Evolutionary conservation across 2,113 vertebrate species (phyloP).

Genomic region (Rhinopomastus cyanomelas): DNA sequence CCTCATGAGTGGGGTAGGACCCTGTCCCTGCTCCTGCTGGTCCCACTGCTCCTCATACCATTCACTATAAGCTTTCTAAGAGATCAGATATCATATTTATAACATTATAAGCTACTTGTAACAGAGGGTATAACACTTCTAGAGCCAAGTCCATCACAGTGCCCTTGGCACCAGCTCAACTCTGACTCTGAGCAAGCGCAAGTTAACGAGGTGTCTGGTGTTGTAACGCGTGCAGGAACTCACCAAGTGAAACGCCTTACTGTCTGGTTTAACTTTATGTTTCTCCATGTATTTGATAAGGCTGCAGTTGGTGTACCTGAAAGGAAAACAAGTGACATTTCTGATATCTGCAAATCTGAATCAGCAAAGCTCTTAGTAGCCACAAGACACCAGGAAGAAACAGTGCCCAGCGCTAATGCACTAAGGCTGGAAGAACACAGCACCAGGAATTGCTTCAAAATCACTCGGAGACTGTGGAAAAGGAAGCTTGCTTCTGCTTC

Average conservation of each 20-base stretch:
- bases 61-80: too few relatives aligned
- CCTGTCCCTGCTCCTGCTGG: too few relatives aligned
- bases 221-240: slow-evolving; percentile 52
- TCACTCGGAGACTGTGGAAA: neutral
- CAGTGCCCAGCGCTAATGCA: neutral
- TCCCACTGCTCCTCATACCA: too few relatives aligned
- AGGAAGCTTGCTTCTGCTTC: neutral
- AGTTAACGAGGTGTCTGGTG: neutral
- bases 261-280: slow-evolving; percentile 99
- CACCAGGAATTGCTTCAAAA: neutral
- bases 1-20: too few relatives aligned
- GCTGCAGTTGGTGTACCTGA: slow-evolving; percentile 99
- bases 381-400: neutral
- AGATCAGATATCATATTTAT: too few relatives aligned
- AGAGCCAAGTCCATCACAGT: neutral
- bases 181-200: neutral
- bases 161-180: neutral
- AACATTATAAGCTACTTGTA: too few relatives aligned
- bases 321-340: slow-evolving; percentile 22
- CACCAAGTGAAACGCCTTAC: slow-evolving; percentile 99
- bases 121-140: neutral
- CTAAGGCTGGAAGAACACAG: neutral
- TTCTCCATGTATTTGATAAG: slow-evolving; percentile 99
- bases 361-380: neutral
- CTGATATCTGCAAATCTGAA: neutral